phyloP scores from a whole-genome alignment of 2,888 invertebrate species.

The Hirtodrosophila cameraria region DNA sequence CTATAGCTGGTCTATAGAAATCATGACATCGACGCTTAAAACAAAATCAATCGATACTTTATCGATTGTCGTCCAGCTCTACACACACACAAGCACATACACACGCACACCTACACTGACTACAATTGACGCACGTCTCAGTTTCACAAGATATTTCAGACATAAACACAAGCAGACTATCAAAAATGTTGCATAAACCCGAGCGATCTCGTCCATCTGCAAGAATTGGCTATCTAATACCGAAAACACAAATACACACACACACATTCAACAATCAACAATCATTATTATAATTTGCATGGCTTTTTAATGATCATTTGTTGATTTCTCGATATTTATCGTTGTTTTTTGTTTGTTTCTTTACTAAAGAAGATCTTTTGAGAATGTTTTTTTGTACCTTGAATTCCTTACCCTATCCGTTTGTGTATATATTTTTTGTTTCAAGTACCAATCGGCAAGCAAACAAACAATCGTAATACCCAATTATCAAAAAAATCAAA shows the following conservation, averaged over 20 bases:
- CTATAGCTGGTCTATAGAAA: too few relatives aligned
- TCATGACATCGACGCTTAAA: too few relatives aligned
- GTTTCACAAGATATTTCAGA: not conserved
- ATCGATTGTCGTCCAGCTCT: not conserved
- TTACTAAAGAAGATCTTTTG: slow-evolving; percentile 44
- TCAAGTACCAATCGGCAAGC: slow-evolving; percentile 40
- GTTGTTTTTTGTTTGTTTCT: slow-evolving; percentile 29
- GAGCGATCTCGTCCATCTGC: slow-evolving; percentile 11
- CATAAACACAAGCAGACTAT: not conserved
- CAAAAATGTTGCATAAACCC: not conserved
- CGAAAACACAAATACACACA: not conserved
- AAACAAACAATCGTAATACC: slow-evolving; percentile 21
- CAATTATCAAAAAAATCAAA: slow-evolving; percentile 28
- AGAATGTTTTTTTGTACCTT: slow-evolving; percentile 39
- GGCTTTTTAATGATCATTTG: slow-evolving; percentile 70
- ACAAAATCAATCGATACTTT: too few relatives aligned
- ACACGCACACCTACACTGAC: slow-evolving; percentile 2
- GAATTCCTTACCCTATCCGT: slow-evolving; percentile 38
- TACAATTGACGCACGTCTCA: slow-evolving; percentile 11
- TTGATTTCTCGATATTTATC: slow-evolving; percentile 30
- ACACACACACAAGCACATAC: slow-evolving; percentile 5
- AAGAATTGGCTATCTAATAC: slow-evolving; percentile 24
- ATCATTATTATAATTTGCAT: slow-evolving; percentile 64
- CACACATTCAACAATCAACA: slow-evolving; percentile 3
- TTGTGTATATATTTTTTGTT: slow-evolving; percentile 40